These are phyloP conservation scores for Denticeps clupeoides DNA, from an alignment of 2,797 vertebrate species.

Conservation along the genomic window DNA sequence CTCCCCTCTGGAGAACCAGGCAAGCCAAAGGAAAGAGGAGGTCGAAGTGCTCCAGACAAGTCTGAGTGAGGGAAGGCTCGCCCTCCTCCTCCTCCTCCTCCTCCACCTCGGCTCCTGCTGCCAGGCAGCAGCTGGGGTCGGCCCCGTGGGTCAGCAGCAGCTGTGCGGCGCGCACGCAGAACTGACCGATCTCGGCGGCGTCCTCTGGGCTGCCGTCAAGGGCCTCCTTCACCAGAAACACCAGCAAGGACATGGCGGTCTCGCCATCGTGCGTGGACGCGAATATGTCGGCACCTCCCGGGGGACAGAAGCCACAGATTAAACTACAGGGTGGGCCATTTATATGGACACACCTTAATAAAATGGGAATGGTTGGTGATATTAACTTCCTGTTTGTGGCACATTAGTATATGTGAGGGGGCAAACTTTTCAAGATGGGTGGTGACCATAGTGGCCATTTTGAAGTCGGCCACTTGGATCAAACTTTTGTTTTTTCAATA, in stretches of 20 bases:
- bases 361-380: no score
- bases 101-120: constrained; percentile 13
- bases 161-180: constrained; percentile 70
- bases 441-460: no score
- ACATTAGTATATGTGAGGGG: no score
- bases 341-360: no score
- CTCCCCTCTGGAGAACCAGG: constrained; percentile 76
- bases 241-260: constrained; percentile 71
- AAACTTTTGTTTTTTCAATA: no score
- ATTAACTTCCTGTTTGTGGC: no score
- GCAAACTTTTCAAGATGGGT: no score
- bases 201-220: constrained; percentile 64
- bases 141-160: constrained; percentile 69
- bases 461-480: no score
- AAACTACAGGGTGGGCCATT: no score
- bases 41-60: constrained; percentile 79
- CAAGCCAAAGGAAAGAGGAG: constrained; percentile 71
- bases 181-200: constrained; percentile 65
- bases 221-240: constrained; percentile 78
- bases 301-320: no score
- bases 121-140: constrained; percentile 74
- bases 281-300: constrained; percentile 73
- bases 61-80: constrained; percentile 69
- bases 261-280: constrained; percentile 73
- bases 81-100: constrained; percentile 38